Conservation (phyloP, 2,113 vertebrate species). For the Riparia riparia region DNA sequence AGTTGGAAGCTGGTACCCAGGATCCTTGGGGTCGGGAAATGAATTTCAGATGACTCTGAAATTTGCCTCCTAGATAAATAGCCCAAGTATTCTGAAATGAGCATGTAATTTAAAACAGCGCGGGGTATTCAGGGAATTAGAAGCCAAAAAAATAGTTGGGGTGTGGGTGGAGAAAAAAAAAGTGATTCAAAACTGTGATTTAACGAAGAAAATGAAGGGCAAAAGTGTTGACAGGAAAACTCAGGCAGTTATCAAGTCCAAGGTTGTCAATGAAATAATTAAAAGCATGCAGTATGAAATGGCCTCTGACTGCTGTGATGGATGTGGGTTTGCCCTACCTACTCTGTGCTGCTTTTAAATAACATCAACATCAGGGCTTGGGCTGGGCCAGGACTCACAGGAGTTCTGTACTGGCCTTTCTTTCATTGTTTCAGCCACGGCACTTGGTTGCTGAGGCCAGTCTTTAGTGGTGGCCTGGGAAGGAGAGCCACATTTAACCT, state of each 20-base stretch:
- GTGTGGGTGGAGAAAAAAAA: background rate
- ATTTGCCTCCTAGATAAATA: conserved; percentile 69
- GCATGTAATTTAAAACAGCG: conserved; percentile 68
- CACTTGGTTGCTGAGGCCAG: background rate
- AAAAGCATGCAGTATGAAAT: background rate
- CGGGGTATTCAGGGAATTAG: conserved; percentile 36
- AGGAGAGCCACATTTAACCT: background rate
- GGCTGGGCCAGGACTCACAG: background rate
- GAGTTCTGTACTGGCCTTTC: background rate
- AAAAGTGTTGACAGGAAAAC: conserved; percentile 49
- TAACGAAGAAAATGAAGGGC: conserved; percentile 6
- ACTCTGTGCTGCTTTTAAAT: background rate
- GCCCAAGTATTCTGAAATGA: conserved; percentile 47
- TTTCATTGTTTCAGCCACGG: background rate
- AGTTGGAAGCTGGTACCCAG: conserved; percentile 73
- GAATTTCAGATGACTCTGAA: conserved; percentile 73
- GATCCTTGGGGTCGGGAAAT: conserved; percentile 66
- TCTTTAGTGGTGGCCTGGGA: background rate
- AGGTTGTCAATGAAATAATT: conserved; percentile 50
- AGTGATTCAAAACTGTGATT: conserved; percentile 27
- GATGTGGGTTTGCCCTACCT: background rate
- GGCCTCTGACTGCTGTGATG: background rate
- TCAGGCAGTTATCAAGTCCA: conserved; percentile 51
- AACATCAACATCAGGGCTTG: background rate
- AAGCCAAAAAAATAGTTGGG: background rate